Percentiles rank a stretch among this genome's conserved stretches.
phyloP scores from a whole-genome alignment of 2,797 vertebrate genomes.

The Anguilla megastoma region DNA sequence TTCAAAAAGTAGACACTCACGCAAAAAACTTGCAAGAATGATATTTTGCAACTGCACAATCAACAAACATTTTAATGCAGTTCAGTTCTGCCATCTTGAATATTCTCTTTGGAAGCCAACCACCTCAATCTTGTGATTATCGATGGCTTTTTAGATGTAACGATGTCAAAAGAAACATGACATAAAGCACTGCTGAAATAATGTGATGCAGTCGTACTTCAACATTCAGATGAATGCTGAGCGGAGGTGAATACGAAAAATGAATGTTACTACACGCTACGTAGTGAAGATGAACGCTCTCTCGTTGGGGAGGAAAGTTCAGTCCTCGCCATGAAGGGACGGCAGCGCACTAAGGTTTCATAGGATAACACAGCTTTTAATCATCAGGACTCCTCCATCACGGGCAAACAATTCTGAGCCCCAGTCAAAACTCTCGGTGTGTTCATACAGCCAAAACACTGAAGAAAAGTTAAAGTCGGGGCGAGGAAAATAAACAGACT shows the following conservation, averaged over 20 bases:
- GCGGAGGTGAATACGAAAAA: background rate
- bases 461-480: conserved; percentile 50
- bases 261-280: background rate
- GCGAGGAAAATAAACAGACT: conserved; percentile 60
- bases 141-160: background rate
- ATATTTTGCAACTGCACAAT: background rate
- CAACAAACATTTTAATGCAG: background rate
- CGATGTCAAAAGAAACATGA: background rate
- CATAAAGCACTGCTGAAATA: background rate
- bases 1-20: background rate
- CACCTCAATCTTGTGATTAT: background rate
- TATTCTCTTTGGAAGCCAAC: background rate
- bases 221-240: background rate
- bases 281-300: background rate
- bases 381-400: conserved; percentile 51
- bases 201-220: background rate
- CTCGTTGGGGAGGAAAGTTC: conserved; percentile 25
- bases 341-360: conserved; percentile 48
- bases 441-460: conserved; percentile 42
- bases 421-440: conserved; percentile 54
- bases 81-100: background rate
- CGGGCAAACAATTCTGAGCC: conserved; percentile 42
- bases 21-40: background rate
- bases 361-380: conserved; percentile 51
- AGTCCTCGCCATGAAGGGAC: conserved; percentile 30